Base-by-base conservation (phyloP, 2,797 vertebrate genomes). In the Cyprinella venusta region DNA sequence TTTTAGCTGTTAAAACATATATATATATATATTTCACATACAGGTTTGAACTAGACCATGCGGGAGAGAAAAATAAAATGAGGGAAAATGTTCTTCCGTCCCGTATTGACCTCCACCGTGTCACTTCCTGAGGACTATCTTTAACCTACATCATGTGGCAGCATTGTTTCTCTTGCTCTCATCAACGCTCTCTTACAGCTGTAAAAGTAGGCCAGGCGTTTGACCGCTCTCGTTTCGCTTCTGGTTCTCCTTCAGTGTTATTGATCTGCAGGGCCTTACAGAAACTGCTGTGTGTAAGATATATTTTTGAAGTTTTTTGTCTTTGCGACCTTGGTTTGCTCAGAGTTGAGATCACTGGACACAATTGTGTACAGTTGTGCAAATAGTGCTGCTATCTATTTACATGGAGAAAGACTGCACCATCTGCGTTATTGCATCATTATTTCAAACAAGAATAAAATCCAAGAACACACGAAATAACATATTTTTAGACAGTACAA, bases 171-270 rank as follows among this genome's bases (percentile, higher is more conserved):
- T 74, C 26, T 24, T 65, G 59, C 45, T 80, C 75, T n/a, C 67
- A 70, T 86, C 80, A 76, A 83, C 79, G 74, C 69, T 48, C 80
- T 78, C 77, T 81, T 54, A 52, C 59, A 61, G 65, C 71, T 81
- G 61, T 83, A 84, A 86, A 90, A 81, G 76, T 75, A 87, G 80
- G 82, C 80, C 83, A 76, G 69, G 71, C 33, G 19, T 85, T 74
- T 82, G 81, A 83, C 64, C 84, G 79, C 72, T 86, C 67, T 76
- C 65, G 19, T 86, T 86, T 84, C 3, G 63, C 64, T 76, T 81
- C 61, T 59, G 33, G 42, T 71, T 71, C 82, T 78, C 70, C 42
- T 68, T 80, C 72, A 71, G 67, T 30, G 42, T 7, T 87, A 87
- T 82, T 74, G 80, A 85, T 88, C 45, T 85, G 42, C 52, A 76